These are phyloP conservation scores for Aphodius granarius DNA, from an alignment of 2,888 invertebrate genomes.

Conservation along the genomic window DNA sequence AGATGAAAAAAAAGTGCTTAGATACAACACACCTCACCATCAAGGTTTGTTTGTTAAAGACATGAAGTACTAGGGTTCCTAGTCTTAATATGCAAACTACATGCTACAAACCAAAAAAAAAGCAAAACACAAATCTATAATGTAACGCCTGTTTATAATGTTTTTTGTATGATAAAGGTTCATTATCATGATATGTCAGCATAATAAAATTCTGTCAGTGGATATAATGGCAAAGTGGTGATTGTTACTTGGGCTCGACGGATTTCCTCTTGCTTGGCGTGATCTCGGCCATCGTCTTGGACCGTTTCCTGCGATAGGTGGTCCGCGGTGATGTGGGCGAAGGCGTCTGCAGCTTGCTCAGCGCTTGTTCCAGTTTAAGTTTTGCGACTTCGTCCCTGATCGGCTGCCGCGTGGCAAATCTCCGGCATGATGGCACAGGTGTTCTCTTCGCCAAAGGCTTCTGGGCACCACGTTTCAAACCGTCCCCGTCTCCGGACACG, in stretches of 20 bases:
- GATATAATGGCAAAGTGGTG: background rate
- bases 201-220: background rate
- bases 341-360: constrained; percentile 33
- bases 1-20: too few species aligned
- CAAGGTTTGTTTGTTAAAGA: too few species aligned
- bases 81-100: too few species aligned
- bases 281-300: constrained; percentile 43
- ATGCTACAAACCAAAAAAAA: too few species aligned
- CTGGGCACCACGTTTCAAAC: constrained; percentile 32
- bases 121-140: too few species aligned
- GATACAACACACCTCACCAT: too few species aligned
- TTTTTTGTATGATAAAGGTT: background rate
- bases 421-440: constrained; percentile 43
- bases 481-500: constrained; percentile 42
- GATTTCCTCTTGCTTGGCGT: constrained; percentile 41
- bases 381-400: constrained; percentile 32
- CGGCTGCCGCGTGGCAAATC: constrained; percentile 40
- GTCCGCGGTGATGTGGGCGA: constrained; percentile 21
- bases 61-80: too few species aligned
- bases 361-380: constrained; percentile 37
- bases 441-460: constrained; percentile 33
- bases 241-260: constrained; percentile 22
- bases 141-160: too few species aligned
- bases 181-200: too few species aligned
- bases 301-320: constrained; percentile 24